phyloP scores from a whole-genome alignment of 2,113 vertebrate species.

The Gallinago paraguaiae region DNA sequence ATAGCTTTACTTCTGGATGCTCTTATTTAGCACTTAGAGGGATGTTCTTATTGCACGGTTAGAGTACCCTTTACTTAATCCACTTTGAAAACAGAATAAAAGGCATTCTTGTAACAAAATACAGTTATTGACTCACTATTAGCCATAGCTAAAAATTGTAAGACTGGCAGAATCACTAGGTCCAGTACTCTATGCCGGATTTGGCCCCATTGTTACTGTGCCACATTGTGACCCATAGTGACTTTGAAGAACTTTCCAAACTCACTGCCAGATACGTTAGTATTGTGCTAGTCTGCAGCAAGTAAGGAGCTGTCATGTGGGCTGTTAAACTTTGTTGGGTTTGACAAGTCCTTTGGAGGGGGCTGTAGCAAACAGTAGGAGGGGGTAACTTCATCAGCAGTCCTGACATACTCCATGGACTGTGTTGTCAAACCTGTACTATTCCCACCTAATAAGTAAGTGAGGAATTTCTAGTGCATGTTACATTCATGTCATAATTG shows the following conservation, averaged over 20 bases:
- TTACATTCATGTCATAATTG: neutral
- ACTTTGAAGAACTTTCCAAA: neutral
- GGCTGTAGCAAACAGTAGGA: neutral
- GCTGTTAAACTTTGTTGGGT: neutral
- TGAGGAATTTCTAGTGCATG: neutral
- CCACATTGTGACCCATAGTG: neutral
- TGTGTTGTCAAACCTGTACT: neutral
- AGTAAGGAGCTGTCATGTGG: neutral
- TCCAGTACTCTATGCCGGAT: neutral
- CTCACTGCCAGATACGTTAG: neutral
- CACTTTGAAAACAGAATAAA: neutral
- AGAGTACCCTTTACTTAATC: neutral
- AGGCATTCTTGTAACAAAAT: neutral
- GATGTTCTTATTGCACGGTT: neutral
- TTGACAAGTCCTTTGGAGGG: neutral
- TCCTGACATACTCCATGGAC: neutral
- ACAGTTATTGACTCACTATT: neutral
- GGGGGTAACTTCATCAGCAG: neutral
- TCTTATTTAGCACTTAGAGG: neutral
- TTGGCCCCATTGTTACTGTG: fast-evolving
- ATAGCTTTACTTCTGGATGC: neutral
- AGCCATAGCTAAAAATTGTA: neutral
- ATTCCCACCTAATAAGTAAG: neutral
- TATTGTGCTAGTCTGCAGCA: neutral
- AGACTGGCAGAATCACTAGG: neutral